Evolutionary conservation across 2,797 vertebrate genomes (phyloP), one percentile per base, ranked within the genome.

Genomic region (Spondyliosoma cantharus): DNA sequence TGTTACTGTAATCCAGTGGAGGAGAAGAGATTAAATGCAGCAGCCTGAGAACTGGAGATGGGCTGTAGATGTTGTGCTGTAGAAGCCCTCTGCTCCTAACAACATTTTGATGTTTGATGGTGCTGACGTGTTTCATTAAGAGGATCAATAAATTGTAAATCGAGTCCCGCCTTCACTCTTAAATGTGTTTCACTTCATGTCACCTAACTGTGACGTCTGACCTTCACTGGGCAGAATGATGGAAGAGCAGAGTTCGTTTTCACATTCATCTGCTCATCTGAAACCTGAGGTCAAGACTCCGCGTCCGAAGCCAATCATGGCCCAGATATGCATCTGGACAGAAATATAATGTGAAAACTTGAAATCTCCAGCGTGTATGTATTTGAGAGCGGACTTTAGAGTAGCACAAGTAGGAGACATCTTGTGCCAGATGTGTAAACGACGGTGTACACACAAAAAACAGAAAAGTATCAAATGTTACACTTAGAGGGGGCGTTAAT

Each of bases 1-100:
- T 57, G 66, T 76, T 76, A 71, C 62, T 76, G 46, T 60, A 78
- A 84, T 77, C 58, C 27, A 19, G 32, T 9, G 43, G 37, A 53
- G 48, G 37, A 45, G 45, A 50, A n/a, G 7, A 46, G 58, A 78
- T 71, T 49, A 59, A 75, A 76, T 25, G 22, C 66, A 57, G 52
- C 15, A 52, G 52, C 46, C 43, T 45, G 45, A 27, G 58, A 64
- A 17, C 17, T 72, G 48, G 52, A 68, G 22, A 52, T 3, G 15
- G 48, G 60, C 50, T 60, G 24, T 7, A 67, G 65, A 77, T 62
- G 13, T 27, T 46, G 29, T 25, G 54, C 19, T 61, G 17, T 19
- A 45, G 52, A 48, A 71, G 42, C 15, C 9, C n/a, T 7, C 9
- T 37, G 32, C 20, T 59, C 32, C 68, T 67, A 19, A 66, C 73